Base-by-base conservation (phyloP, 2,888 invertebrate genomes). In the Chromoteleia sp. region DNA sequence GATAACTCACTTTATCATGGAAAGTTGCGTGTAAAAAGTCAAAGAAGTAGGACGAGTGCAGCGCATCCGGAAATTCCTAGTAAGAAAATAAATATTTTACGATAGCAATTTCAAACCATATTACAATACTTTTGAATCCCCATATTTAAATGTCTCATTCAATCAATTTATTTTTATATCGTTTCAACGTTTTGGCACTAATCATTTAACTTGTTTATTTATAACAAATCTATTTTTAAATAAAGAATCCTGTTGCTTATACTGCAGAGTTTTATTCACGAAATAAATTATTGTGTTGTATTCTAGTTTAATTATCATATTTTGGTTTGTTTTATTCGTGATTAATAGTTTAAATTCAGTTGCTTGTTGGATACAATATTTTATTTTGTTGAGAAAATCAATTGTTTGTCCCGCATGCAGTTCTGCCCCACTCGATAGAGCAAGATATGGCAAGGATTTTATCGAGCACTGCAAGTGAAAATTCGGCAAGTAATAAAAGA, bases 1-100 rank as follows among this genome's bases (percentile, higher is more conserved):
- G 92, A 92, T 82, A 92, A 92, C 61, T 91, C 86, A 19, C 88
- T 92, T 71, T 91, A 91, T 83, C 89, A 85, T 77, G 88, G 88
- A 7, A 92, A 91, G 83, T 71, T 87, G 36, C 88, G 91, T 14
- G 78, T 85, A 7, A 92, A 91, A 68, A 56, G 74, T 15, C 88
- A 89, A 4, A 88, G 88, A 74, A 87, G 85, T 56, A 88, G 91
- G 3, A 73, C 87, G 0, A 88, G 88, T 45, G 87, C 88, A 4
- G 79, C 87, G 12, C 88, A 86, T 54, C 87, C 88, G 17, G 89
- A 88, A 54, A 87, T 91, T 65, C 90, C 91, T 19, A 91, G 92
- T 92, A 82, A 89, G 87, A 83, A 59, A n/a, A 0, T 25, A 25
- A 25, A 25, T 25, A 25, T 25, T 25, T 25, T 25, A n/a, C n/a